Base-by-base conservation (phyloP, 64 coral and sea anemone genomes). In the Montipora cactus region DNA sequence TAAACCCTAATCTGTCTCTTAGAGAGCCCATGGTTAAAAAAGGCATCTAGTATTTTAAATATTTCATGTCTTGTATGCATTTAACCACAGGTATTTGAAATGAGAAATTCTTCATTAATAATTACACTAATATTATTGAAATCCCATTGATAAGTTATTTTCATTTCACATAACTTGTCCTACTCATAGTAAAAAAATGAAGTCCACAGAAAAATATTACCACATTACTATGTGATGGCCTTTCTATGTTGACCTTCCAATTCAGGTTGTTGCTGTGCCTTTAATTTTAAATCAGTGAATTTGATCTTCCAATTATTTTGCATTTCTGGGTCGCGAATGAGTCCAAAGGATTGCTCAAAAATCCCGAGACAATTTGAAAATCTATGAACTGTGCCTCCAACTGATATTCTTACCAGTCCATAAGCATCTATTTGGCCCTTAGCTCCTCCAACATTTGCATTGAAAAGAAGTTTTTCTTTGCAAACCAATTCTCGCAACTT, bases 221-320 rank as follows among this genome's bases (percentile, higher is more conserved):
- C 47, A 10, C n/a, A n/a, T n/a, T n/a, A n/a, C 47, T 71, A 86
- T 12, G 82, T 86, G 10, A 86, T 86, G 18, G 82, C 82, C 66
- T 86, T 86, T 49, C 47, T 86, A 8, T 44, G 48, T 5, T 49
- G 8, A 49, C 82, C 82, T 22, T 86, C 82, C 18, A 86, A 58
- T 72, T 62, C 67, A 13, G 5, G 57, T 67, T 87, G 83, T 28
- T 74, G 50, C 20, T 93, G 92, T 49, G 96, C 93, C 79, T 98
- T 95, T 50, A 98, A 74, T 52, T 95, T 98, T 2, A 98, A 74
- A 47, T 98, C 80, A 85, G 96, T 98, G 44, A 98, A 98, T 62
- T 98, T 98, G 48, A 98, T 98, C 74, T 98, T 98, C 96, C 96
- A 98, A 51, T 95, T 98, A 78, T 98, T 98, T 7, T 95, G 74